phyloP scores from a whole-genome alignment of 2,113 vertebrate genomes.

The Hyperoodon ampullatus region DNA sequence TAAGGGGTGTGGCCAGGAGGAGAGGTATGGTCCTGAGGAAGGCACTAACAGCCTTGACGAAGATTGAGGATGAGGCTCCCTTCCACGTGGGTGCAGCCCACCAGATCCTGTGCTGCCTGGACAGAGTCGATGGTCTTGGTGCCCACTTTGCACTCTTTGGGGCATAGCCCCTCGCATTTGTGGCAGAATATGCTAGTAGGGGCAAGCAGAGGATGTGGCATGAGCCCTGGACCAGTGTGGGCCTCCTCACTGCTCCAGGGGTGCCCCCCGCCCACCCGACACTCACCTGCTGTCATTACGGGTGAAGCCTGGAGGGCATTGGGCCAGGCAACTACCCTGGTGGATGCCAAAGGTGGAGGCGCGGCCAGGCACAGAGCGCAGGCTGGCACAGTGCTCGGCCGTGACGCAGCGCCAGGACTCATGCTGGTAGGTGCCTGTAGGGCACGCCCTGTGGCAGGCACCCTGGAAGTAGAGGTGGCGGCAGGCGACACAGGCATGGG shows the following conservation, averaged over 20 bases:
- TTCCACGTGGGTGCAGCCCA: slow-evolving; percentile 87
- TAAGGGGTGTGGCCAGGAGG: neutral
- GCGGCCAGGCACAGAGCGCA: slow-evolving; percentile 83
- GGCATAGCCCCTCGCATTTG: slow-evolving; percentile 88
- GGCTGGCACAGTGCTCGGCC: slow-evolving; percentile 83
- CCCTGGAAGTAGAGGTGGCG: slow-evolving; percentile 88
- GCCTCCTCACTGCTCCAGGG: neutral
- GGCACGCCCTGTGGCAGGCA: slow-evolving; percentile 85
- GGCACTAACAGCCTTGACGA: slow-evolving; percentile 88
- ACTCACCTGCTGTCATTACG: slow-evolving; percentile 86
- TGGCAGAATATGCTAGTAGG: slow-evolving; percentile 87
- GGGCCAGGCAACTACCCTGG: slow-evolving; percentile 78
- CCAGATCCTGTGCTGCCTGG: slow-evolving; percentile 84
- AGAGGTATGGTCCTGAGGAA: accelerated
- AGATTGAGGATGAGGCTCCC: slow-evolving; percentile 90
- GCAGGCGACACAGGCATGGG: slow-evolving; percentile 83
- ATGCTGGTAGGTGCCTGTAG: slow-evolving; percentile 85
- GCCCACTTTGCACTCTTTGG: slow-evolving; percentile 89
- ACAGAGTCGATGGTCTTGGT: slow-evolving; percentile 88
- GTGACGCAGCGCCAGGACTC: slow-evolving; percentile 89
- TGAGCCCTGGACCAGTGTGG: neutral
- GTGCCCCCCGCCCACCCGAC: accelerated
- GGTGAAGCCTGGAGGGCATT: slow-evolving; percentile 88
- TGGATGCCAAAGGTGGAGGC: slow-evolving; percentile 87
- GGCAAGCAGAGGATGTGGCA: neutral